Evolutionary conservation across 2,113 vertebrate species (phyloP), one percentile per base, ranked within the genome.

Genomic region (Clarias batrachus): DNA sequence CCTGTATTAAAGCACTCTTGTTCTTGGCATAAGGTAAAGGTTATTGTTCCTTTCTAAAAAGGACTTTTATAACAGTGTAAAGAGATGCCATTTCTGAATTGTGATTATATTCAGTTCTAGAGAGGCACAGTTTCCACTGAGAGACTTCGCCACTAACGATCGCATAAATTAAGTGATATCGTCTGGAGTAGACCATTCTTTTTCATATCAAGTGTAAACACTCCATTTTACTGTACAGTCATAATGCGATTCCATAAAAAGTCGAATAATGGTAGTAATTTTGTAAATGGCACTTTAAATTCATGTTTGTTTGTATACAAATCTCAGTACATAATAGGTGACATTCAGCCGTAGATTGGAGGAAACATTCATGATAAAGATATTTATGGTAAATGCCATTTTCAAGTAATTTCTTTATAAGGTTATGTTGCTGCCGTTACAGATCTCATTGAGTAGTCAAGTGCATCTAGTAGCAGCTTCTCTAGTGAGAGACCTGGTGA

Each of bases 1-100:
- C 81, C 82, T 82, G 70, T 37, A 85, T 57, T 62, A 89, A 62
- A 85, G 76, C 68, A 74, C 30, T 66, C 79, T 71, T 80, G 54
- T 86, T 60, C 81, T 80, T 89, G 86, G 85, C 84, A 82, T 70
- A 66, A 60, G 82, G 82, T 89, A 76, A 76, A 76, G 41, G 73
- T 76, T 52, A 76, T 76, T 76, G 41, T 76, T 76, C 12, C 11
- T 52, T n/a, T 52, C 73, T 52, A 52, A 76, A 33, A 52, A 41
- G 33, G 30, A 16, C 30, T 71, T 68, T 41, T 9, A 52, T 12
- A 54, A 76, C 73, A 76, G 41, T 6, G 25, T n/a, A 54, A 52
- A 52, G 23, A 52, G 11, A 52, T 7, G 33, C 33, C 19, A 41
- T 41, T 23, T 19, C 33, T 73, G 13, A 73, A 19, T 37, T 70